These are phyloP conservation scores for Sciaenops ocellatus DNA, from an alignment of 2,797 vertebrate species.

Conservation along the genomic window DNA sequence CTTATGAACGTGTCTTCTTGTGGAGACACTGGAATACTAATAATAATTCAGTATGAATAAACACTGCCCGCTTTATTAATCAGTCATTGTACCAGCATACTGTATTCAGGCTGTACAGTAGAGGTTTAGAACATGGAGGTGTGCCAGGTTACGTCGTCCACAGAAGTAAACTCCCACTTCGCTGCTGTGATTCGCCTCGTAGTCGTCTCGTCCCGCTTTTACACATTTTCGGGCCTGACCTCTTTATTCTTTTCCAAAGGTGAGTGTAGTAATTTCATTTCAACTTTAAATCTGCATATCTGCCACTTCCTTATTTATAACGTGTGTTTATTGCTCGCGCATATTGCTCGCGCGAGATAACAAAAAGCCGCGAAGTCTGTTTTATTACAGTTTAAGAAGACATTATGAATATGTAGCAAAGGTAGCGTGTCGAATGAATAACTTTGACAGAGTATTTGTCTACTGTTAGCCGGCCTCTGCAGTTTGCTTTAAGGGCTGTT, in stretches of 20 bases:
- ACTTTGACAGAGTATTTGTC: neutral
- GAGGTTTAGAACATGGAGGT: neutral
- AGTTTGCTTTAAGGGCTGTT: neutral
- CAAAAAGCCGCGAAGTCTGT: conserved; percentile 7
- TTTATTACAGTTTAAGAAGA: neutral
- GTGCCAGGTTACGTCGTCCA: conserved; percentile 1
- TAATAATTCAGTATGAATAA: too few relatives aligned
- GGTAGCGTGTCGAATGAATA: too few relatives aligned
- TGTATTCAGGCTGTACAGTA: too few relatives aligned
- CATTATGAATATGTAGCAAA: neutral
- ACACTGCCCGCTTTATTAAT: too few relatives aligned
- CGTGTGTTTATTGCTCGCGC: neutral
- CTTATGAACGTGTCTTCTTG: too few relatives aligned
- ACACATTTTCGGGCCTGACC: neutral
- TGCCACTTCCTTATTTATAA: accelerated
- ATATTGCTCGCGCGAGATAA: neutral
- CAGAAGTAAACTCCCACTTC: conserved; percentile 20
- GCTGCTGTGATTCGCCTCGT: neutral
- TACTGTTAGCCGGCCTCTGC: neutral
- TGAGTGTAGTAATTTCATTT: neutral
- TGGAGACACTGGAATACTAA: too few relatives aligned
- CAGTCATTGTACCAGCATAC: too few relatives aligned
- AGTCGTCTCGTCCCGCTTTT: neutral
- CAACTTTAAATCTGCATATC: accelerated
- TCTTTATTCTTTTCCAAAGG: conserved; percentile 7